Base-by-base conservation (phyloP, 2,113 vertebrate species). In the Syngnathus floridae region DNA sequence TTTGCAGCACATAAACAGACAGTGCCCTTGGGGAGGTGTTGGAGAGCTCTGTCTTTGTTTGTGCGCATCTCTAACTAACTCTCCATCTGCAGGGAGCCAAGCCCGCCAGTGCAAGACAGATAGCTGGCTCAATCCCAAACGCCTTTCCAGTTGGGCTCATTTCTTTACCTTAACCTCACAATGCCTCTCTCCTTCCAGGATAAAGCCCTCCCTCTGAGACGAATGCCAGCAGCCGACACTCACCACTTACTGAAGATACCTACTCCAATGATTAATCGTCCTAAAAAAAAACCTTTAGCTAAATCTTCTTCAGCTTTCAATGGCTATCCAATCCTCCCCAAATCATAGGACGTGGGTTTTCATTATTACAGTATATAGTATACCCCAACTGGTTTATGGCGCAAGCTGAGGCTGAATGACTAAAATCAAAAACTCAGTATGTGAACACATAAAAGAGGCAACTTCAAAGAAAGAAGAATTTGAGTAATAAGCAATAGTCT, bases 11-110 rank as follows among this genome's bases (percentile, higher is more conserved):
- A 72, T 78, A 86, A 82, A 86, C 81, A 85, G 80, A 82, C 84
- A 77, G 75, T 72, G 84, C 83, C 86, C 85, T 87, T 86, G 75
- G 82, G 83, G 84, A 85, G 61, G 71, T 72, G 67, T 71, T 78
- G 79, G 76, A 86, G 82, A 81, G 84, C 80, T 81, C 72, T 70
- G 82, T 84, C 84, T 89, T 87, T 88, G 86, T 88, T 85, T 85
- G 71, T 73, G 74, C 76, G 84, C 75, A 82, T 83, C 82, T 84
- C 86, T 86, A 85, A 87, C 87, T 88, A 88, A 87, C 87, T 86
- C 82, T 83, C 82, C 78, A 84, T 86, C 87, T 87, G 83, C 74
- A 64, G 81, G 83, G 81, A 86, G 82, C 86, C 81, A 77, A 77
- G 76, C 84, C 85, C 82, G 80, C 84, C 83, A 80, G 84, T 71